Evolutionary conservation across 35 echinoderm and acorn worm species (phyloP).

Genomic region (Holothuria glaberrima): DNA sequence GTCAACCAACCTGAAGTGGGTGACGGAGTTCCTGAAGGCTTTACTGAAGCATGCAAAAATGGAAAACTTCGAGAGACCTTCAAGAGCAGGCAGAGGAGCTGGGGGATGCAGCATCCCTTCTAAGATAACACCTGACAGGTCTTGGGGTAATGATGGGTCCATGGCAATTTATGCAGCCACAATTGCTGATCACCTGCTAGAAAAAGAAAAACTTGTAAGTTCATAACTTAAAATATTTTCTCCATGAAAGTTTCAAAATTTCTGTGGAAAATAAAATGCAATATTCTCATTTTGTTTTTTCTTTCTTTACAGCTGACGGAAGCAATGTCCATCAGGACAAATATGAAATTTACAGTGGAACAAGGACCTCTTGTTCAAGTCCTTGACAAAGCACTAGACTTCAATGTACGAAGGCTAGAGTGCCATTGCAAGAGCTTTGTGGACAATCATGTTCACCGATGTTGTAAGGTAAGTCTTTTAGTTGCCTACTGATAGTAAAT

Average conservation of each 20-base stretch:
- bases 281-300: neutral
- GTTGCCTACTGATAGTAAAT: neutral
- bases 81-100: conserved; percentile 2
- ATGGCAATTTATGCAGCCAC: neutral
- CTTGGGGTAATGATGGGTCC: neutral
- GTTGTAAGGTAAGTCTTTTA: conserved; percentile 30
- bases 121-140: neutral
- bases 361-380: neutral
- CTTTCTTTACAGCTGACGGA: neutral
- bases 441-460: neutral
- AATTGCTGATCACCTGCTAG: conserved; percentile 18
- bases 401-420: neutral
- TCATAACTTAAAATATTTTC: neutral
- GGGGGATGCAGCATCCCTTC: conserved; percentile 32
- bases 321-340: neutral
- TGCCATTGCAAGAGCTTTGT: neutral
- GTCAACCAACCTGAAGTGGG: neutral
- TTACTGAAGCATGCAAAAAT: neutral
- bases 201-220: conserved; percentile 2
- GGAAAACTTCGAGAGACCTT: neutral
- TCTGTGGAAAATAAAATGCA: neutral
- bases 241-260: neutral
- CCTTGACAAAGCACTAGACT: conserved; percentile 4
- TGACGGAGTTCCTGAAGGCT: neutral
- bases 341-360: neutral